These are phyloP conservation scores for Himalopsyche japonica DNA, from an alignment of 2,888 invertebrate genomes.

Conservation along the genomic window DNA sequence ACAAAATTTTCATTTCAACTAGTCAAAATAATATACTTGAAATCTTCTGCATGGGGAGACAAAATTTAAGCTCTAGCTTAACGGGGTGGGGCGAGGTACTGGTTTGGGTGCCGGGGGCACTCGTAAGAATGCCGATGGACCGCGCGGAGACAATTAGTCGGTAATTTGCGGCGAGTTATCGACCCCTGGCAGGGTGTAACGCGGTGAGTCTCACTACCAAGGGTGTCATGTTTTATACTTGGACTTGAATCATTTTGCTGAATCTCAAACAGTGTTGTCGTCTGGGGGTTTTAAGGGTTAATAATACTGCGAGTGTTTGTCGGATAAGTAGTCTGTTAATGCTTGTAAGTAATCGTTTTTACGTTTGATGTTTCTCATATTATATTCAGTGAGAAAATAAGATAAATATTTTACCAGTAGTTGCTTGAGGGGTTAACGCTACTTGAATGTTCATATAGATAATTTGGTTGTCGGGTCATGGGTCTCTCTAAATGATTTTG, in stretches of 20 bases:
- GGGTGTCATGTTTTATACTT: background rate
- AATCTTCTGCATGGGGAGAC: background rate
- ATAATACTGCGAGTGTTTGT: background rate
- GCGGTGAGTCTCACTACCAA: background rate
- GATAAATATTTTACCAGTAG: no score
- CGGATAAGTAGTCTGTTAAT: no score
- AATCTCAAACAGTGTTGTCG: background rate
- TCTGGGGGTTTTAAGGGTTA: background rate
- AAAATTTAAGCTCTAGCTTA: constrained; percentile 1
- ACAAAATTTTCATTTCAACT: no score
- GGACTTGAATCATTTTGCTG: background rate
- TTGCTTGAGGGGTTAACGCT: no score
- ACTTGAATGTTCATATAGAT: no score
- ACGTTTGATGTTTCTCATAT: no score
- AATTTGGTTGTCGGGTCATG: no score
- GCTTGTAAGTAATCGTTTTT: no score
- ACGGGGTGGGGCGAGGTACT: background rate
- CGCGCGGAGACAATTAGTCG: constrained; percentile 27
- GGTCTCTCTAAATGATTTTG: no score
- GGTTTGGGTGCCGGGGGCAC: background rate
- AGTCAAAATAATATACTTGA: background rate
- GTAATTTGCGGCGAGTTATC: constrained; percentile 21
- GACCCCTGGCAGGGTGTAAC: constrained; percentile 11
- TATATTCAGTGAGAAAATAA: no score
- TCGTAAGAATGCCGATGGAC: constrained; percentile 20